Conservation (phyloP, 2,113 vertebrate species). For the Scolopax mira region DNA sequence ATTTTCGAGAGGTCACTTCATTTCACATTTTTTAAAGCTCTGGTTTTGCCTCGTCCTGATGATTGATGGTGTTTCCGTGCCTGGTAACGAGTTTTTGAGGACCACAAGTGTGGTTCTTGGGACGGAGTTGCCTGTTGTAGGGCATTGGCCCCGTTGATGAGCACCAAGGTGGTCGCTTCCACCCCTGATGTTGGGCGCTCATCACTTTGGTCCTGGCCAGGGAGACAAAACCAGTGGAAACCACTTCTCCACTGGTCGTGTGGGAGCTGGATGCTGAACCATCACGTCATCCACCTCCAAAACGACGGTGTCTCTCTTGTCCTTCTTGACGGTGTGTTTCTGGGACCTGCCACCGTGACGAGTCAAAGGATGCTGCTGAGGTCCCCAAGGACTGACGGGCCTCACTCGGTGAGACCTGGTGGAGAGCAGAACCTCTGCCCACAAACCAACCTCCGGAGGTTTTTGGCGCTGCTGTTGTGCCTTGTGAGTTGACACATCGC, state of each 20-base stretch:
- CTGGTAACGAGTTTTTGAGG: background rate
- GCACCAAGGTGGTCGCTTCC: background rate
- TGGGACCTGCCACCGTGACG: rapidly evolving
- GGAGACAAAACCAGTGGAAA: background rate
- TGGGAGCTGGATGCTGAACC: background rate
- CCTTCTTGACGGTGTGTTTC: background rate
- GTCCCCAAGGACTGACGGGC: rapidly evolving
- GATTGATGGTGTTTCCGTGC: background rate
- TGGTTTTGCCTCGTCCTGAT: background rate
- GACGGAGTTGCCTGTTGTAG: background rate
- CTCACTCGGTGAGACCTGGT: background rate
- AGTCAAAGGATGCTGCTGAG: background rate
- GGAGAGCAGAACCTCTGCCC: rapidly evolving
- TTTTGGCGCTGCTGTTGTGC: background rate
- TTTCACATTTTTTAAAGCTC: too few relatives aligned
- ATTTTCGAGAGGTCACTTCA: too few relatives aligned
- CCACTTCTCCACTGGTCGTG: background rate
- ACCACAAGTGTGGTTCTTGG: rapidly evolving
- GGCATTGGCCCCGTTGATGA: rapidly evolving
- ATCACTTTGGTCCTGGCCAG: background rate
- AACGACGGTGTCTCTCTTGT: background rate
- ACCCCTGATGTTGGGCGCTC: background rate
- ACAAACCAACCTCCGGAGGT: rapidly evolving
- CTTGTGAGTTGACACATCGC: rapidly evolving
- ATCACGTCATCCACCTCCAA: background rate